These are phyloP conservation scores for Agraylea sexmaculata DNA, from an alignment of 1,140 invertebrate genomes.

Conservation along the genomic window DNA sequence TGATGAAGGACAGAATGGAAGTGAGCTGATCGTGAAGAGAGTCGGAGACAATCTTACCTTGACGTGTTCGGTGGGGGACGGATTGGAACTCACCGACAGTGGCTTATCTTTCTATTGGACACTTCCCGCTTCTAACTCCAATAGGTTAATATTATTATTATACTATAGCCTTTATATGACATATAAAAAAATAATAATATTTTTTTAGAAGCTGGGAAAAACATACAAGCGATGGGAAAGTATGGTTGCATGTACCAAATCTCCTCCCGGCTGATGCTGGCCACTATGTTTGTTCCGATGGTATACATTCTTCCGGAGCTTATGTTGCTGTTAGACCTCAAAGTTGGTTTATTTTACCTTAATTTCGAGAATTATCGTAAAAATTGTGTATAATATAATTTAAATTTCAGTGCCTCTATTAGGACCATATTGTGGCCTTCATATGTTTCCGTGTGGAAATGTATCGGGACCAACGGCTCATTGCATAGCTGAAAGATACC, in stretches of 20 bases:
- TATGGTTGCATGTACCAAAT: slow-evolving; percentile 6
- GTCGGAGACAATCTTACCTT: slow-evolving; percentile 14
- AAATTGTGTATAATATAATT: background rate
- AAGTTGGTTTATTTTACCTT: too few species aligned
- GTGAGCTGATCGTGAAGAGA: slow-evolving; percentile 8
- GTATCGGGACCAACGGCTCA: background rate
- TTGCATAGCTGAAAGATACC: slow-evolving; percentile 10
- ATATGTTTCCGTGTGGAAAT: slow-evolving; percentile 13
- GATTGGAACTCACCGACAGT: background rate
- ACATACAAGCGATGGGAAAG: slow-evolving; percentile 3
- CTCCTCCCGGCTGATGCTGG: slow-evolving; percentile 13
- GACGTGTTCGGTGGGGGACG: slow-evolving; percentile 6
- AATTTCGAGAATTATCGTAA: background rate
- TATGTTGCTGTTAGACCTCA: slow-evolving; percentile 9
- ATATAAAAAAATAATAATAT: background rate
- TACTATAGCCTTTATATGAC: slow-evolving; percentile 1
- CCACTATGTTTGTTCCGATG: slow-evolving; percentile 11
- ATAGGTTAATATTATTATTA: slow-evolving; percentile 8
- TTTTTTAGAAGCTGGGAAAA: slow-evolving; percentile 4
- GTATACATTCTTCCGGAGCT: background rate
- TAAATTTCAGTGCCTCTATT: background rate
- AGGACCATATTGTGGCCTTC: slow-evolving; percentile 9
- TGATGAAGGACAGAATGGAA: too few species aligned
- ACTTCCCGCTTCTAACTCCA: background rate
- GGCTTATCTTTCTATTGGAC: slow-evolving; percentile 9